Evolutionary conservation across 2,888 invertebrate genomes (phyloP).

Genomic region (Nycteola revayana): DNA sequence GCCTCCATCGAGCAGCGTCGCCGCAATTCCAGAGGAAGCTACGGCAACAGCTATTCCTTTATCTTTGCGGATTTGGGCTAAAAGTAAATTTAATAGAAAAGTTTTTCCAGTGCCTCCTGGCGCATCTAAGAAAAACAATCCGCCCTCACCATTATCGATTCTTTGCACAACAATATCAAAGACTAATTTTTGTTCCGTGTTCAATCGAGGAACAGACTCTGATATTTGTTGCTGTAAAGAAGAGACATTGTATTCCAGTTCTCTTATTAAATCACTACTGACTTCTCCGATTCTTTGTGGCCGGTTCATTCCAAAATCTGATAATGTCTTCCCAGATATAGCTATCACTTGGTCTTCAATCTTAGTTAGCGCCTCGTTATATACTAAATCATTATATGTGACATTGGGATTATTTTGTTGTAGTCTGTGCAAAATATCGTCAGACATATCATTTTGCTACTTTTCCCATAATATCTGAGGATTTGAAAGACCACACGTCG

Average conservation of each 20-base stretch:
- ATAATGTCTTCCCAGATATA: slow-evolving; percentile 28
- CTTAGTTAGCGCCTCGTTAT: slow-evolving; percentile 23
- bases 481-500: slow-evolving; percentile 25
- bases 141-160: slow-evolving; percentile 6
- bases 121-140: slow-evolving; percentile 17
- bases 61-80: slow-evolving; percentile 17
- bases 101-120: slow-evolving; percentile 29
- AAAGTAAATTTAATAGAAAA: slow-evolving; percentile 22
- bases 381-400: slow-evolving; percentile 20
- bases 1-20: slow-evolving; percentile 12
- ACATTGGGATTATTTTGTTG: slow-evolving; percentile 1
- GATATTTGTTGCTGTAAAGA: slow-evolving; percentile 27
- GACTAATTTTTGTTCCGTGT: slow-evolving; percentile 18
- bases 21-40: slow-evolving; percentile 15
- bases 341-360: slow-evolving; percentile 29
- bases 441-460: slow-evolving; percentile 9
- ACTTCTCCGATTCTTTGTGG: slow-evolving; percentile 22
- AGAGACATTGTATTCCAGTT: slow-evolving; percentile 27
- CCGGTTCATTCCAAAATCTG: slow-evolving; percentile 27
- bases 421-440: slow-evolving; percentile 19
- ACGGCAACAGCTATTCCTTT: slow-evolving; percentile 18
- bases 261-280: slow-evolving; percentile 16
- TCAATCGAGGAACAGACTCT: slow-evolving; percentile 30
- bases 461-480: slow-evolving; percentile 13
- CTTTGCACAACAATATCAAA: slow-evolving; percentile 8